A percentile compares a stretch with the other conserved stretches of the same genome.
These are phyloP conservation scores for Nomada ruficornis DNA, from an alignment of 2,888 invertebrate genomes.

Conservation along the genomic window DNA sequence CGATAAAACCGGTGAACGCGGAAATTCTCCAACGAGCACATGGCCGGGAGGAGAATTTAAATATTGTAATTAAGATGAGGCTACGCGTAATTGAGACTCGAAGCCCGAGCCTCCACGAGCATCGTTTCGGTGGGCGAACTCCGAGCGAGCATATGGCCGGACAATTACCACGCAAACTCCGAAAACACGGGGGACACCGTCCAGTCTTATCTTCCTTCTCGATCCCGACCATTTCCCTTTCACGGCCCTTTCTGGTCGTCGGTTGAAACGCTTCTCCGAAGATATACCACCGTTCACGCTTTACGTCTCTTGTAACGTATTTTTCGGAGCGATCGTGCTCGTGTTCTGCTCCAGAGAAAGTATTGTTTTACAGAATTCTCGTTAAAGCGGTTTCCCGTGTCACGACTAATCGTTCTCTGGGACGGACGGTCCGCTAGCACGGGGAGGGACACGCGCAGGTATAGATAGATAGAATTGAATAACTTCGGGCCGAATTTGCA, in stretches of 20 bases:
- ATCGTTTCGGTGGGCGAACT: conserved; percentile 71
- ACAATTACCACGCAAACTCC: conserved; percentile 75
- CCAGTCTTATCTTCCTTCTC: conserved; percentile 60
- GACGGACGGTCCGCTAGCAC: background rate
- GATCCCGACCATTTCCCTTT: conserved; percentile 59
- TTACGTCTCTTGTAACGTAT: conserved; percentile 47
- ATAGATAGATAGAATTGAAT: background rate
- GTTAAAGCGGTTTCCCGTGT: conserved; percentile 41
- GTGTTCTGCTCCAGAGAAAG: background rate
- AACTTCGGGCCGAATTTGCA: background rate
- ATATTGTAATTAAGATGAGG: conserved; percentile 81
- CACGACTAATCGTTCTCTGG: background rate
- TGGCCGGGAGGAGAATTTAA: conserved; percentile 79
- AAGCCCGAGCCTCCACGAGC: conserved; percentile 66
- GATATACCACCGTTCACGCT: conserved; percentile 25
- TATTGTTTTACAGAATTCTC: conserved; percentile 23
- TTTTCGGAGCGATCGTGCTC: conserved; percentile 17
- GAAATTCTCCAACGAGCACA: conserved; percentile 67
- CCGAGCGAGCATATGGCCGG: conserved; percentile 77
- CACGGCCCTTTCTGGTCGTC: conserved; percentile 20
- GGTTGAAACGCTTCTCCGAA: conserved; percentile 38
- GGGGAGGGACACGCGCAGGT: too few relatives aligned
- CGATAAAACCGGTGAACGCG: background rate
- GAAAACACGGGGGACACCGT: conserved; percentile 65
- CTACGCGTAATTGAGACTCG: conserved; percentile 64